These are phyloP conservation scores for Lepus timidus DNA, from an alignment of 2,113 vertebrate genomes.

Conservation along the genomic window DNA sequence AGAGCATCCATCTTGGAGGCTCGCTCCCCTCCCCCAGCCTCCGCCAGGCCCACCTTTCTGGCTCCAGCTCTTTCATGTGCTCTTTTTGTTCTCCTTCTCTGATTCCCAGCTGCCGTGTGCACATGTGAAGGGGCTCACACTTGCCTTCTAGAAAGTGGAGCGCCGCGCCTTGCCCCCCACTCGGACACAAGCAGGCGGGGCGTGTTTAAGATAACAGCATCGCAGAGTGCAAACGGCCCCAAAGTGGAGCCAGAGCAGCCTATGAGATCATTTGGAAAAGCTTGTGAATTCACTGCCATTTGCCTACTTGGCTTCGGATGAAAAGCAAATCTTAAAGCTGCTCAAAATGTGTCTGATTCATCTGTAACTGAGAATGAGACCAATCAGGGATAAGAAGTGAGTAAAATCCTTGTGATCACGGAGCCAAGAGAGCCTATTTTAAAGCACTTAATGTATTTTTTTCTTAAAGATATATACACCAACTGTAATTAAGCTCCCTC, in stretches of 20 bases:
- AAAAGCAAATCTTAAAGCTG: conserved; percentile 85
- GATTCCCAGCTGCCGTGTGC: conserved; percentile 32
- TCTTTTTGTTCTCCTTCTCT: conserved; percentile 61
- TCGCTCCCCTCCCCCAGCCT: not conserved
- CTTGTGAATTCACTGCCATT: conserved; percentile 86
- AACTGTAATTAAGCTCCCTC: conserved; percentile 90
- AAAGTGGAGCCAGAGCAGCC: conserved; percentile 76
- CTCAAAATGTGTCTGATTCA: conserved; percentile 85
- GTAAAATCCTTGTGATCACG: conserved; percentile 86
- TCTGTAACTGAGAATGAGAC: conserved; percentile 86
- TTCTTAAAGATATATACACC: conserved; percentile 90
- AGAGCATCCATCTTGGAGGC: conserved; percentile 56
- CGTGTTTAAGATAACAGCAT: conserved; percentile 76
- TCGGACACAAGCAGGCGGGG: conserved; percentile 71
- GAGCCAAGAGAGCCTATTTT: conserved; percentile 88
- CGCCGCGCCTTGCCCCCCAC: conserved; percentile 43
- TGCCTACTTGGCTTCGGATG: conserved; percentile 81
- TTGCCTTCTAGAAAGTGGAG: conserved; percentile 53
- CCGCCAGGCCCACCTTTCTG: not conserved
- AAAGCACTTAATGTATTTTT: conserved; percentile 91
- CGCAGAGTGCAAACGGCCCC: conserved; percentile 59
- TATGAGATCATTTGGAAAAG: conserved; percentile 83
- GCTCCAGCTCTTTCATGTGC: conserved; percentile 64
- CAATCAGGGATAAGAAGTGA: conserved; percentile 86
- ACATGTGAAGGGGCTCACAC: conserved; percentile 51